Percentiles rank a stretch among this genome's conserved stretches.
phyloP scores from a whole-genome alignment of 2,888 invertebrate species.

The Drosophila emarginata region DNA sequence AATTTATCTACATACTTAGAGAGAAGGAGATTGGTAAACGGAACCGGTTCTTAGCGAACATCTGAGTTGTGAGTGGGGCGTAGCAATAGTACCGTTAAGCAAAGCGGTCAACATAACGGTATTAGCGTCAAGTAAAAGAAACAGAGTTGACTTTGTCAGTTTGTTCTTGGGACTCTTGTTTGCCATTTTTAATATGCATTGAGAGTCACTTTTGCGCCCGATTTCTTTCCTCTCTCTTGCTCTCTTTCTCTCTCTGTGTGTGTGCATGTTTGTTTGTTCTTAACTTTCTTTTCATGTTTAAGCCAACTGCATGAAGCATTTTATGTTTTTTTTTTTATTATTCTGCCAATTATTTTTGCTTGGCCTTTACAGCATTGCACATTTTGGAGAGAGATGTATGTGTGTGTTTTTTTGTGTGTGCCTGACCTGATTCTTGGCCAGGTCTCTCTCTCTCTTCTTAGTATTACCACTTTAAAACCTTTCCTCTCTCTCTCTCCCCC shows the following conservation, averaged over 20 bases:
- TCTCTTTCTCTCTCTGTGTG: neutral
- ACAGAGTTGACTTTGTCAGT: slow-evolving; percentile 21
- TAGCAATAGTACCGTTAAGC: slow-evolving; percentile 58
- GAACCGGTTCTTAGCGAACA: slow-evolving; percentile 30
- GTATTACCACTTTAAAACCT: slow-evolving; percentile 26
- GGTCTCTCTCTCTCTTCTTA: slow-evolving; percentile 26
- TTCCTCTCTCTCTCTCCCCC: neutral
- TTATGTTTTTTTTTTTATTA: slow-evolving; percentile 30
- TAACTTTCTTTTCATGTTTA: slow-evolving; percentile 39
- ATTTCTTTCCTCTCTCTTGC: neutral
- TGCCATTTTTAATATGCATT: slow-evolving; percentile 24
- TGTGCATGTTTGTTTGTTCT: neutral
- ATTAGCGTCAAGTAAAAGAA: slow-evolving; percentile 26
- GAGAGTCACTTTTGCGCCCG: neutral
- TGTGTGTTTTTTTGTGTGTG: slow-evolving; percentile 17
- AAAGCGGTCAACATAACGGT: slow-evolving; percentile 74
- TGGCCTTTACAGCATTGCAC: slow-evolving; percentile 49
- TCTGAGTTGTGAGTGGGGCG: slow-evolving; percentile 18
- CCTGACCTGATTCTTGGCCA: slow-evolving; percentile 66
- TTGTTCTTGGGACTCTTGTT: slow-evolving; percentile 22
- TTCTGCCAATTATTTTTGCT: slow-evolving; percentile 50
- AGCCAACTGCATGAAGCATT: slow-evolving; percentile 44
- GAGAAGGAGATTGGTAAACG: slow-evolving; percentile 29
- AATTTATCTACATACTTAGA: neutral
- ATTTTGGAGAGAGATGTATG: slow-evolving; percentile 23